phyloP scores from a whole-genome alignment of 2,888 invertebrate species.

The Aricia artaxerxes region DNA sequence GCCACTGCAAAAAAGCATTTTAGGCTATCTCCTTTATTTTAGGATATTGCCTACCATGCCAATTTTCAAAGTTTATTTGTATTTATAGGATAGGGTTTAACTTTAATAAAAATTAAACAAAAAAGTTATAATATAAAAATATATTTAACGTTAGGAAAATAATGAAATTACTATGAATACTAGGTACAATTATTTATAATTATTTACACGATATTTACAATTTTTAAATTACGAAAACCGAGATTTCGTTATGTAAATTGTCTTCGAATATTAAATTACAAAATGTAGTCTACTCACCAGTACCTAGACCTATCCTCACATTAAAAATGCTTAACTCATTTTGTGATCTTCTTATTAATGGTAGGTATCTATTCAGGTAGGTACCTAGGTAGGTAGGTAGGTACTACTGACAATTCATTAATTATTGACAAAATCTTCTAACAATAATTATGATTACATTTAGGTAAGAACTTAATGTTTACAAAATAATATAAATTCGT shows the following conservation, averaged over 20 bases:
- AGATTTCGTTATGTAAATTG: neutral
- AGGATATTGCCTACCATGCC: no score
- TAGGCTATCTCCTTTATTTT: no score
- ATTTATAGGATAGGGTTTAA: no score
- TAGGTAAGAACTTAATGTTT: neutral
- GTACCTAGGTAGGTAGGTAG: no score
- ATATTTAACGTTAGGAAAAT: slow-evolving; percentile 8
- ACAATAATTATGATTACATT: neutral
- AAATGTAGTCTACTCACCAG: neutral
- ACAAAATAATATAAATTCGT: slow-evolving; percentile 9
- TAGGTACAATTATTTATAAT: neutral
- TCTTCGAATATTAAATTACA: neutral
- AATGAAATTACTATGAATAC: neutral
- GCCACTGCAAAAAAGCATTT: no score
- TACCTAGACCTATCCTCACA: no score
- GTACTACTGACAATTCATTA: neutral
- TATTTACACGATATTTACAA: slow-evolving; percentile 14
- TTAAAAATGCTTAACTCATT: no score
- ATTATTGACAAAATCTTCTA: neutral
- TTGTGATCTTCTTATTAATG: no score
- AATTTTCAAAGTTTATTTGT: no score
- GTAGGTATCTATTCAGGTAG: no score
- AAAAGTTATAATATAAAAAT: neutral
- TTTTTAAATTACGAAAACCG: neutral
- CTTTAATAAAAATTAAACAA: neutral